These are phyloP conservation scores for Ailurus styani DNA, from an alignment of 2,113 vertebrate species.

Conservation along the genomic window DNA sequence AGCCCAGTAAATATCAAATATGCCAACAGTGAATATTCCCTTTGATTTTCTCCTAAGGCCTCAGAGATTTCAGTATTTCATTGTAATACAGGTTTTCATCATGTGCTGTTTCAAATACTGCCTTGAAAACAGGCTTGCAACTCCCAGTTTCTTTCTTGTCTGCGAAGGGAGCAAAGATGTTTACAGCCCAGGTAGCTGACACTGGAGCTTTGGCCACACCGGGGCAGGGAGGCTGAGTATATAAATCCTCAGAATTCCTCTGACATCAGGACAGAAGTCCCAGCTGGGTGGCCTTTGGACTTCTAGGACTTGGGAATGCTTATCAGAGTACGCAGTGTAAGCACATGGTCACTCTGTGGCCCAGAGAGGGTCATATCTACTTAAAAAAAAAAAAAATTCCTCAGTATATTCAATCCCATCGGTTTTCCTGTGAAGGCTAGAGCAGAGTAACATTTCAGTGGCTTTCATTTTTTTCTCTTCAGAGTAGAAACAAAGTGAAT, in stretches of 20 bases:
- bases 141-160: not conserved
- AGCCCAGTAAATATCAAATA: not conserved
- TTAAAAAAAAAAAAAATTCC: not conserved
- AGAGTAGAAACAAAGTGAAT: not conserved
- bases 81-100: not conserved
- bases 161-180: not conserved
- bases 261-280: not conserved
- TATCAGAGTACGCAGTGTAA: not conserved
- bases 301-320: not conserved
- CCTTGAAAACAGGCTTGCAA: not conserved
- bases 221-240: not conserved
- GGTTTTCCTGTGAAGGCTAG: not conserved
- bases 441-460: not conserved
- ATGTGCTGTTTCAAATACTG: not conserved
- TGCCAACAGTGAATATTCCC: not conserved
- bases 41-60: not conserved
- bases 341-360: not conserved
- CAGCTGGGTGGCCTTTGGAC: not conserved
- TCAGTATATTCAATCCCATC: not conserved
- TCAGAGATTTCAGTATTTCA: not conserved
- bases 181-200: accelerated
- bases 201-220: no score
- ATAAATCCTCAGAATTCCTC: not conserved
- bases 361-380: not conserved
- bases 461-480: not conserved